phyloP scores from a whole-genome alignment of 1,140 invertebrate genomes.

The Cydia strobilella region DNA sequence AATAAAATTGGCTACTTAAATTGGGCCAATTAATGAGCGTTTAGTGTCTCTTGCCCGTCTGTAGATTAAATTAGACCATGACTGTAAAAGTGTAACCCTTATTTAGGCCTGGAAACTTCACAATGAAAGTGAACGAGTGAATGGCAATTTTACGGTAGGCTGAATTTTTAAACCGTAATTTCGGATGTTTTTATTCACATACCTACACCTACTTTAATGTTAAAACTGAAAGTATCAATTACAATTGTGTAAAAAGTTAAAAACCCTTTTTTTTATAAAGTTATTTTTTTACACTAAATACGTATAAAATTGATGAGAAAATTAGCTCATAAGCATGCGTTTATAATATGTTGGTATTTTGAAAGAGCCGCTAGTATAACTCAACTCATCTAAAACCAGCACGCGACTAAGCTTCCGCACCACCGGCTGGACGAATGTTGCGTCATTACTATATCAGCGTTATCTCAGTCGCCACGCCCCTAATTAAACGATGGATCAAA shows the following conservation, averaged over 20 bases:
- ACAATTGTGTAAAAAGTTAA: too few species aligned
- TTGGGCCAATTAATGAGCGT: slow-evolving; percentile 41
- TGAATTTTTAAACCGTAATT: neutral
- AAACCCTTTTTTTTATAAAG: too few species aligned
- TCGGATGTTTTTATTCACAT: neutral
- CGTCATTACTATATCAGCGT: slow-evolving; percentile 37
- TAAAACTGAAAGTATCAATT: slow-evolving; percentile 1
- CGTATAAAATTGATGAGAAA: neutral
- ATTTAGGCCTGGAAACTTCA: neutral
- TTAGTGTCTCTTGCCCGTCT: slow-evolving; percentile 16
- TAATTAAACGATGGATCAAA: slow-evolving; percentile 35
- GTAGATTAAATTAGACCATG: neutral
- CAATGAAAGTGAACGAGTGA: slow-evolving; percentile 11
- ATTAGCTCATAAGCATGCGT: too few species aligned
- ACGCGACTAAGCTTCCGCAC: slow-evolving; percentile 21
- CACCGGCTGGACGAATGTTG: slow-evolving; percentile 37
- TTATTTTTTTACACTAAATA: neutral
- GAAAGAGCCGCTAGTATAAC: neutral
- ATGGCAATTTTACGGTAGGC: slow-evolving; percentile 5
- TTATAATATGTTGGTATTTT: neutral
- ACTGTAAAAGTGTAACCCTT: neutral
- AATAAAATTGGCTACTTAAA: slow-evolving; percentile 40
- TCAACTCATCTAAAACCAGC: slow-evolving; percentile 14
- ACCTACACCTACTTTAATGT: neutral
- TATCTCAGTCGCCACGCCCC: slow-evolving; percentile 40